Percentiles rank a stretch among this genome's conserved stretches.
Evolutionary conservation across 1,140 invertebrate species (phyloP).

Genomic region (Hyles euphorbiae): DNA sequence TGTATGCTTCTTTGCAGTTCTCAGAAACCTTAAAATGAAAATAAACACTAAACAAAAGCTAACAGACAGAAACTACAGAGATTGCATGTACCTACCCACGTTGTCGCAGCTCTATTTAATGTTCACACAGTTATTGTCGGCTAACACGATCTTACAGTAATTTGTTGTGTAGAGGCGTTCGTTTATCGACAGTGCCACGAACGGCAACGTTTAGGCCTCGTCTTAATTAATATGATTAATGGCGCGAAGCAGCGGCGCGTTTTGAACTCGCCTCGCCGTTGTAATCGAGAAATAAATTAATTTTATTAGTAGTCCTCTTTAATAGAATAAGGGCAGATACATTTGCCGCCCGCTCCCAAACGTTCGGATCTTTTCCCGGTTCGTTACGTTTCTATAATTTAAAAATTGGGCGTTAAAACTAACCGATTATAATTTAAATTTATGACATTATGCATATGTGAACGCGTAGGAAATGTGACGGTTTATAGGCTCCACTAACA

Average conservation of each 20-base stretch:
- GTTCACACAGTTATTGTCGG: constrained; percentile 30
- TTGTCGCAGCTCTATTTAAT: constrained; percentile 18
- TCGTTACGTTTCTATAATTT: constrained; percentile 62
- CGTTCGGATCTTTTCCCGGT: constrained; percentile 40
- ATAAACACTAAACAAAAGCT: too few relatives aligned
- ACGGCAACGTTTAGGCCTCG: constrained; percentile 63
- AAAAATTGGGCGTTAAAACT: constrained; percentile 67
- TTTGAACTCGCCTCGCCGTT: constrained; percentile 62
- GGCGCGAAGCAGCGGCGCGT: constrained; percentile 53
- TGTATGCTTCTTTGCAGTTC: too few relatives aligned
- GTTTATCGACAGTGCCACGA: constrained; percentile 56
- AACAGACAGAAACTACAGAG: too few relatives aligned
- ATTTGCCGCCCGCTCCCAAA: constrained; percentile 31
- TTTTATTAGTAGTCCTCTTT: constrained; percentile 70
- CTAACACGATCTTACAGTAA: constrained; percentile 34
- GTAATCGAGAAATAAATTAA: constrained; percentile 74
- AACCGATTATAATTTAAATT: constrained; percentile 68
- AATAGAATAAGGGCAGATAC: constrained; percentile 56
- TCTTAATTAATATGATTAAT: constrained; percentile 75
- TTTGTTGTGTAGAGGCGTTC: constrained; percentile 42
- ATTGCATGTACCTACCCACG: neutral
- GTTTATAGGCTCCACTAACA: constrained; percentile 53
- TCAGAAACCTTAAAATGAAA: too few relatives aligned
- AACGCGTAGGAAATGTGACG: constrained; percentile 45
- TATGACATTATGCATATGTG: constrained; percentile 55